Evolutionary conservation across 2,797 vertebrate genomes (phyloP), one percentile per base, ranked within the genome.

Genomic region (Salmo trutta): DNA sequence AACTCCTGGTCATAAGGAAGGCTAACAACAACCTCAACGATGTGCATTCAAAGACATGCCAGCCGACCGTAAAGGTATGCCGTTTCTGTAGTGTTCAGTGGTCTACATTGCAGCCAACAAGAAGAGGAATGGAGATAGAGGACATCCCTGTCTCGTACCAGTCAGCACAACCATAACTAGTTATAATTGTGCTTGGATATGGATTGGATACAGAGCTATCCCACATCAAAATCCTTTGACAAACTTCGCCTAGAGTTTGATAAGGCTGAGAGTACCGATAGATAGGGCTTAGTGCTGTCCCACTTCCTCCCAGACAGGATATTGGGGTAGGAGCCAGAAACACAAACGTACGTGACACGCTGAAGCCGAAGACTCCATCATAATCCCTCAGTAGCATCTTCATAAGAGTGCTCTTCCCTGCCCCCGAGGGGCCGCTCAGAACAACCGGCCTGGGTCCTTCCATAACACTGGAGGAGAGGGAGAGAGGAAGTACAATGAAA

Each of bases 331-430:
- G 24, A 67, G 59, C 6, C n/a, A 15, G 8, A 16, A 0, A 1
- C 0, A 3, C 16, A 84, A 69, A 96, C 96, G 85, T 93, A 99
- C 98, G 98, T 82, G 98, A 99, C 75, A 99, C 97, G 0, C 97
- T 98, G 94, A 99, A 98, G 82, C 98, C 98, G 0, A 99, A 99
- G 84, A 99, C 51, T 5, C 94, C 95, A 75, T 96, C 93, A 0
- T 96, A 96, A 10, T 99, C 97, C 69, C 95, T 94, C 81, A 99
- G 83, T 78, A 99, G 84, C 69, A 85, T 96, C 93, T 98, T 99
- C 82, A 99, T 88, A 81, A 99, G 92, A 0, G 98, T 98, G 94
- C 98, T 99, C 88, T 99, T 99, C 65, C 98, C 98, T 0, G 97
- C 97, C 3, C 98, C 98, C 0, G 98, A 99, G 0, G 98, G 98